Base-by-base conservation (phyloP, 2,888 invertebrate species). In the Dromius quadrimaculatus region DNA sequence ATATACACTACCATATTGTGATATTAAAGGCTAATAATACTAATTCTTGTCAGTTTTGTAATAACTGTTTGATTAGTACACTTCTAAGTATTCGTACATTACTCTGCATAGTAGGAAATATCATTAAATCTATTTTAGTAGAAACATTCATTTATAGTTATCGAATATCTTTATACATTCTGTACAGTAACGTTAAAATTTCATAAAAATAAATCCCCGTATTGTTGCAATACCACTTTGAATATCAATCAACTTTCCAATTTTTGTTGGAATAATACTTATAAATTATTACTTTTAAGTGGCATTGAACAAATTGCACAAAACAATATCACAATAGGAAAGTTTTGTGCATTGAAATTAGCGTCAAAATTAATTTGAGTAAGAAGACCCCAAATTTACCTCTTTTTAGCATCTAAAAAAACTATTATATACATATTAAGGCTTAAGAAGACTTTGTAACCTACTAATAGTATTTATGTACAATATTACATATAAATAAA, bases 381-480 rank as follows among this genome's bases (percentile, higher is more conserved):
- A n/a, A n/a, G n/a, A n/a, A n/a, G n/a, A n/a, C n/a, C n/a, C n/a
- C n/a, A n/a, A n/a, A n/a, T n/a, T n/a, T n/a, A n/a, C n/a, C n/a
- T 11, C 20, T 38, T 23, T 41, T 41, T 66, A 66, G 66, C 66
- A 57, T 57, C 57, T 66, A 66, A 66, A 38, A 66, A 54, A 28
- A 54, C 50, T 54, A 47, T n/a, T 28, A 34, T 38, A 17, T 38
- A 66, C 41, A 66, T 54, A 20, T 50, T 65, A 66, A 66, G 66
- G 66, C 66, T 66, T 66, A 66, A 59, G 36, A 38, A 59, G 59
- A 59, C 17, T 59, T 59, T 13, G 38, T 57, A 23, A 28, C 23
- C 50, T 54, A 54, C 41, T 54, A 54, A 23, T 54, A 66, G 36
- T 66, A 66, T 66, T 66, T 66, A 66, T 66, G 66, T 66, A 66